Evolutionary conservation across 1,140 invertebrate species (phyloP).

Genomic region (Hyposmocoma kahamanoa): DNA sequence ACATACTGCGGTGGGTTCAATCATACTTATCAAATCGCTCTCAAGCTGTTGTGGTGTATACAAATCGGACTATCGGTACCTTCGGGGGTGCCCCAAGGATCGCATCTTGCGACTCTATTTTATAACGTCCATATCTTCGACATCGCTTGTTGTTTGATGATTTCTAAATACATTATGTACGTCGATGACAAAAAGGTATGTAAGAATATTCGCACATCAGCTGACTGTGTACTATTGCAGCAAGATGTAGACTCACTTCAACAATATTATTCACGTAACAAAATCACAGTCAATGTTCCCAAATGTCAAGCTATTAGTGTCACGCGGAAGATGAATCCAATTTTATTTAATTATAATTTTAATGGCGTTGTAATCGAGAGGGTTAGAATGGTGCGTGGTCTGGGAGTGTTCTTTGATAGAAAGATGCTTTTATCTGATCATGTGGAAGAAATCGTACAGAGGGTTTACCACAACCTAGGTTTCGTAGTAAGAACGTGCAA

Average conservation of each 20-base stretch:
- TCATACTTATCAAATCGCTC: conserved; percentile 16
- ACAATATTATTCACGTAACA: not conserved
- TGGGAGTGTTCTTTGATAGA: not conserved
- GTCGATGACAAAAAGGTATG: conserved; percentile 7
- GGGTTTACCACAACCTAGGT: conserved; percentile 11
- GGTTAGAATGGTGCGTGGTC: too few species aligned
- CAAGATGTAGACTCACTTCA: not conserved
- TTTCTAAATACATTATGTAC: not conserved
- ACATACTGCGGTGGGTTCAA: conserved; percentile 16
- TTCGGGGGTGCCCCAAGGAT: conserved; percentile 14
- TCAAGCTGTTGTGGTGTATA: conserved; percentile 8
- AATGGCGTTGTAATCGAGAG: not conserved
- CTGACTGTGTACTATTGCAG: not conserved
- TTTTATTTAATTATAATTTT: conserved; percentile 3
- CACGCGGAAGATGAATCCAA: not conserved
- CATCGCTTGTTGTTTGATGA: not conserved
- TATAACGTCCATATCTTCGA: conserved; percentile 2
- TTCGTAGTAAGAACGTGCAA: too few species aligned
- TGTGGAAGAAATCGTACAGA: not conserved
- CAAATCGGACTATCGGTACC: conserved; percentile 8
- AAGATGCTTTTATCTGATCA: not conserved
- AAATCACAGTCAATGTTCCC: not conserved
- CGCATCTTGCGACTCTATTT: too few species aligned
- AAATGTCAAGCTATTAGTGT: conserved; percentile 3
- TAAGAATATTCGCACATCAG: not conserved